phyloP scores from a whole-genome alignment of 2,797 vertebrate species.

The Sus cebifrons region DNA sequence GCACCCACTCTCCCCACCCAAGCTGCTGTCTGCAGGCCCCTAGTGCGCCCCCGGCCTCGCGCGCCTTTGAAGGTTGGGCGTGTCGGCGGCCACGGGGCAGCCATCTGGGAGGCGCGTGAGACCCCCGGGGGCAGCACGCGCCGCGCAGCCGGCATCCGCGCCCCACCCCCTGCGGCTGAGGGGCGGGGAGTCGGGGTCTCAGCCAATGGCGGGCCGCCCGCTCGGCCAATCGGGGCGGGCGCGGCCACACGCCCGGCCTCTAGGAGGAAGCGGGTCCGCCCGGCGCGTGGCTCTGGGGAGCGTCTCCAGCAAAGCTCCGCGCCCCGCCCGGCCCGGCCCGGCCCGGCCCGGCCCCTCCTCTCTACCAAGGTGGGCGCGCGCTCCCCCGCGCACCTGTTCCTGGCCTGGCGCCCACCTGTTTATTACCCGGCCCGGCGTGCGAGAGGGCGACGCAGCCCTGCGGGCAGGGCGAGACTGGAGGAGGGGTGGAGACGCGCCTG shows the following conservation, averaged over 20 bases:
- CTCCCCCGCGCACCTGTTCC: background rate
- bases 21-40: background rate
- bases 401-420: no score
- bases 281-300: conserved; percentile 94
- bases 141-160: background rate
- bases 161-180: background rate
- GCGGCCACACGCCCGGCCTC: conserved; percentile 52
- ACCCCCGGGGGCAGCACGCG: conserved; percentile 76
- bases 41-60: background rate
- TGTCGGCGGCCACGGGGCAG: accelerated
- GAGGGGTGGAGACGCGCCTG: accelerated
- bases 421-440: accelerated
- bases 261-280: conserved; percentile 89
- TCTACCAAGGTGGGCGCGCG: background rate
- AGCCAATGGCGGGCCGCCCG: conserved; percentile 67
- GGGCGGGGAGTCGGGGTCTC: conserved; percentile 56
- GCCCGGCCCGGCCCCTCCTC: background rate
- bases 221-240: conserved; percentile 61
- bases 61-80: background rate
- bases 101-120: background rate
- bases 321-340: background rate
- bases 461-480: background rate
- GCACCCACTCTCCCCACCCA: background rate
- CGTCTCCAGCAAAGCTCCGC: background rate
- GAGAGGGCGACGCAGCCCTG: background rate